Percentiles rank a stretch among this genome's conserved stretches.
phyloP scores from a whole-genome alignment of 2,888 invertebrate genomes.

The Parthenolecanium corni region DNA sequence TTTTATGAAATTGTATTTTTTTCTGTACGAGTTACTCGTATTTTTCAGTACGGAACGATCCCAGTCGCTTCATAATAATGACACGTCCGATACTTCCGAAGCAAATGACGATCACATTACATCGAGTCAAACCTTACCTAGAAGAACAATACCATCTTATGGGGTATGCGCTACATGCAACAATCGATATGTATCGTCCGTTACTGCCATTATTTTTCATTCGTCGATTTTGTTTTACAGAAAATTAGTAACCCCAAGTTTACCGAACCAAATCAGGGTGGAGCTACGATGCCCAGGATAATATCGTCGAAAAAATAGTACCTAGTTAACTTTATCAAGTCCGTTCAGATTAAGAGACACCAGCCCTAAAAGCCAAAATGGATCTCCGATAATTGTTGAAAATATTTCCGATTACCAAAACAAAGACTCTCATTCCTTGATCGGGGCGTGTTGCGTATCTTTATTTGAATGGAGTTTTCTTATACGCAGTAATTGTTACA shows the following conservation, averaged over 20 bases:
- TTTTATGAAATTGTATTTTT: no score
- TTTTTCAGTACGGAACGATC: slow-evolving; percentile 42
- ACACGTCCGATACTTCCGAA: slow-evolving; percentile 31
- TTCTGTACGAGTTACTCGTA: no score
- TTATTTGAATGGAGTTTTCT: no score
- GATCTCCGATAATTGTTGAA: no score
- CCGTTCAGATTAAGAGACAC: no score
- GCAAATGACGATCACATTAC: slow-evolving; percentile 23
- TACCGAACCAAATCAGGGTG: not conserved
- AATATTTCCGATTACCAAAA: no score
- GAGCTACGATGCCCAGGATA: slow-evolving; percentile 17
- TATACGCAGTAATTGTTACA: no score
- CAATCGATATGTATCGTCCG: not conserved
- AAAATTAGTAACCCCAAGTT: slow-evolving; percentile 3
- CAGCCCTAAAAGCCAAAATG: no score
- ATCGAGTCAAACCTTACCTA: slow-evolving; percentile 20
- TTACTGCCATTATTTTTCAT: not conserved
- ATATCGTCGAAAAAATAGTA: slow-evolving; percentile 6
- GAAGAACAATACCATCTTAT: slow-evolving; percentile 35
- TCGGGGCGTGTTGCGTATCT: no score
- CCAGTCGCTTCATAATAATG: slow-evolving; percentile 33
- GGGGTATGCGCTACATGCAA: slow-evolving; percentile 34
- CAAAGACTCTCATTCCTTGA: no score
- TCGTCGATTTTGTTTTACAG: not conserved
- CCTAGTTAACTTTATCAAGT: no score